These are phyloP conservation scores for Tachina grossa DNA, from an alignment of 2,888 invertebrate species.

Conservation along the genomic window DNA sequence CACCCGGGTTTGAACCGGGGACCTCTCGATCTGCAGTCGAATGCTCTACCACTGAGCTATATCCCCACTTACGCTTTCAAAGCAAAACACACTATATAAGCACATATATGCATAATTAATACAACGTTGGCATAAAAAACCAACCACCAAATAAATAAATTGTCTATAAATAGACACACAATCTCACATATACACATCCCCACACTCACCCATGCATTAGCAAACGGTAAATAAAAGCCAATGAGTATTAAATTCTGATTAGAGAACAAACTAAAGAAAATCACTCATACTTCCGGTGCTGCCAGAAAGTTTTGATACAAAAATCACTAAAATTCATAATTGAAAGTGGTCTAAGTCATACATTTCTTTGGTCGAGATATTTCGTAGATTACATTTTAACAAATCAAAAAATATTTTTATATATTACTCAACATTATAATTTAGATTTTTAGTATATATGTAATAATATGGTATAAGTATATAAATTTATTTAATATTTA, in stretches of 20 bases:
- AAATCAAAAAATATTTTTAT: no score
- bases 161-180: background rate
- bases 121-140: background rate
- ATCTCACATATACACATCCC: background rate
- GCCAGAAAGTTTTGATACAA: background rate
- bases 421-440: no score
- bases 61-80: constrained; percentile 72
- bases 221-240: background rate
- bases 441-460: no score
- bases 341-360: no score
- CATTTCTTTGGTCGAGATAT: no score
- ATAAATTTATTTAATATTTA: no score
- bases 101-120: background rate
- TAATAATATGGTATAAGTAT: no score
- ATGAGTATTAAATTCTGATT: constrained; percentile 3
- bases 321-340: background rate
- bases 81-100: constrained; percentile 1
- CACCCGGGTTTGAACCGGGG: constrained; percentile 79
- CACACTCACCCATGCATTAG: background rate
- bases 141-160: constrained; percentile 5
- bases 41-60: constrained; percentile 81
- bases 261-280: background rate
- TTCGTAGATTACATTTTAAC: no score
- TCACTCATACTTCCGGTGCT: constrained; percentile 9
- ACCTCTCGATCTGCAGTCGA: constrained; percentile 81